These are phyloP conservation scores for Chaetorhynchus papuensis DNA, from an alignment of 2,113 vertebrate genomes.

Conservation along the genomic window DNA sequence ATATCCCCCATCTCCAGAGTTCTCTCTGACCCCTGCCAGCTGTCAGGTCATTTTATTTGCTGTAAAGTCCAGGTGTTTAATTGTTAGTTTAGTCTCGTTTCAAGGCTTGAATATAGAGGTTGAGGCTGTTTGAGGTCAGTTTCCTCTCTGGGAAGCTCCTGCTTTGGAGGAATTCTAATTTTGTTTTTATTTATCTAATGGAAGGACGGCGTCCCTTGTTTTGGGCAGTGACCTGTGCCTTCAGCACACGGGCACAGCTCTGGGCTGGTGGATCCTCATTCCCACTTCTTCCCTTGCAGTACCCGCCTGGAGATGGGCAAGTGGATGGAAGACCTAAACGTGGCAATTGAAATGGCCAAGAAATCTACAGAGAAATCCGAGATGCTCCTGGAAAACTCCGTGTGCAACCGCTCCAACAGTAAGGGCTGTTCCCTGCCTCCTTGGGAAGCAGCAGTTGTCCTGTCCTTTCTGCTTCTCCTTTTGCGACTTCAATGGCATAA, in stretches of 20 bases:
- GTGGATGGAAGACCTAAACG: constrained; percentile 89
- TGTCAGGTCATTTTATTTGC: not conserved
- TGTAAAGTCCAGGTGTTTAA: not conserved
- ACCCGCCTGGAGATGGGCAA: constrained; percentile 91
- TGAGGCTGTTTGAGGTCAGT: not conserved
- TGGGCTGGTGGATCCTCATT: not conserved
- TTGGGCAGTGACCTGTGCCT: not conserved
- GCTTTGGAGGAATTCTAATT: not conserved
- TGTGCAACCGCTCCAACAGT: constrained; percentile 77
- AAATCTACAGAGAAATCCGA: constrained; percentile 76
- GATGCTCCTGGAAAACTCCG: constrained; percentile 66
- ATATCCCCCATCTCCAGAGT: not conserved
- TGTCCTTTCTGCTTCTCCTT: not conserved
- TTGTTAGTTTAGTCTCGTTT: not conserved
- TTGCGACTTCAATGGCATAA: not conserved
- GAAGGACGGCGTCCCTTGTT: not conserved
- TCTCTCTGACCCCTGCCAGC: not conserved
- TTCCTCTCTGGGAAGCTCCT: not conserved
- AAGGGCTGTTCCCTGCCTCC: constrained; percentile 53
- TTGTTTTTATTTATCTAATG: not conserved
- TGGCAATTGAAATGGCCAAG: constrained; percentile 86
- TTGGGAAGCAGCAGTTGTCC: not conserved
- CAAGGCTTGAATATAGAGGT: not conserved
- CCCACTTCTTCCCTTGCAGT: constrained; percentile 55
- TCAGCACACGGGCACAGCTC: not conserved